A percentile compares a stretch with the other conserved stretches of the same genome.
These are phyloP conservation scores for Labeo calbasu DNA, from an alignment of 2,797 vertebrate species.

Conservation along the genomic window DNA sequence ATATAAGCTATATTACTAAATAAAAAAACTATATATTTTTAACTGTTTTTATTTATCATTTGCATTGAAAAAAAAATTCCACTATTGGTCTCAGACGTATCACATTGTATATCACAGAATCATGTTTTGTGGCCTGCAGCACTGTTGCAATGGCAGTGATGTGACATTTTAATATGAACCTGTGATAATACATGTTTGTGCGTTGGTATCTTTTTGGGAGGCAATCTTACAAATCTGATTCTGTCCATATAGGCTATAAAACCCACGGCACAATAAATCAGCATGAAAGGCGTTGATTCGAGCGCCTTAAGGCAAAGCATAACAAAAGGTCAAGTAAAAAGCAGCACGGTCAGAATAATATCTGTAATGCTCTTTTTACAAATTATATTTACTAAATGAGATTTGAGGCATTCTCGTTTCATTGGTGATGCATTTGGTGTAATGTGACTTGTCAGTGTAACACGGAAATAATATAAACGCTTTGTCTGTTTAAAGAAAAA, in stretches of 20 bases:
- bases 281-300: constrained; percentile 6
- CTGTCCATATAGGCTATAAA: constrained; percentile 1
- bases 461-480: constrained; percentile 1
- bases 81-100: background rate
- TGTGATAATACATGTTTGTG: constrained; percentile 10
- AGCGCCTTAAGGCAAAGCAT: background rate
- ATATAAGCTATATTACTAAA: too few relatives aligned
- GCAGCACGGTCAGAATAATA: constrained; percentile 34
- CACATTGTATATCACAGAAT: constrained; percentile 16
- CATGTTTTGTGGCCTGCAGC: constrained; percentile 16
- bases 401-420: constrained; percentile 4
- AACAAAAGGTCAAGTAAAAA: constrained; percentile 32
- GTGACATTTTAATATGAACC: constrained; percentile 21
- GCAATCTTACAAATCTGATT: constrained; percentile 22
- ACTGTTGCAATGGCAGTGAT: constrained; percentile 22
- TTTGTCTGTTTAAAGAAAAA: background rate
- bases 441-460: constrained; percentile 14
- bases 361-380: constrained; percentile 24
- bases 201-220: constrained; percentile 10
- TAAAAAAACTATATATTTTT: background rate
- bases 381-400: constrained; percentile 43
- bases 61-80: background rate
- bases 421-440: constrained; percentile 19
- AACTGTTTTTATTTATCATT: background rate
- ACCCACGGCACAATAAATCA: constrained; percentile 4